Evolutionary conservation across 1,140 invertebrate genomes (phyloP).

Genomic region (Drosophila miranda): DNA sequence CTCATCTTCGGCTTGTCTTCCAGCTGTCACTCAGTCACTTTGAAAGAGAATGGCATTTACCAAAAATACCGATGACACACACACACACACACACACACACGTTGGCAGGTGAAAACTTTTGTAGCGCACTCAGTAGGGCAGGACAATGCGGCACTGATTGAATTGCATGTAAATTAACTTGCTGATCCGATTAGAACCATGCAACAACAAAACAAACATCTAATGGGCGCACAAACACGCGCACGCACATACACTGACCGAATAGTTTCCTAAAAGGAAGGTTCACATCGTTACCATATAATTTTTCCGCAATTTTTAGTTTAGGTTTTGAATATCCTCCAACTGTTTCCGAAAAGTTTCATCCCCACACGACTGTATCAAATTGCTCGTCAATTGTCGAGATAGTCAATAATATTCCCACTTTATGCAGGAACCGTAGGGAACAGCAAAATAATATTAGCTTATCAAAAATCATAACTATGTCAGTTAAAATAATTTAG

Average conservation of each 20-base stretch:
- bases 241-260: neutral
- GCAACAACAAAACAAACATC: conserved; percentile 61
- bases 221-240: conserved; percentile 20
- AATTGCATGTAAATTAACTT: conserved; percentile 80
- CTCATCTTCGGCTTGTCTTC: conserved; percentile 7
- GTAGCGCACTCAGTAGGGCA: conserved; percentile 56
- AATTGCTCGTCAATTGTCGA: too few relatives aligned
- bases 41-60: conserved; percentile 51
- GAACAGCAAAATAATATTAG: too few relatives aligned
- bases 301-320: too few relatives aligned
- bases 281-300: too few relatives aligned
- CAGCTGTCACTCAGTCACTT: conserved; percentile 44
- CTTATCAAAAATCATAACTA: too few relatives aligned
- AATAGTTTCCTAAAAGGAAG: neutral
- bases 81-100: neutral
- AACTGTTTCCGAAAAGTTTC: too few relatives aligned
- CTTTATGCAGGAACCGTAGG: too few relatives aligned
- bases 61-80: conserved; percentile 54
- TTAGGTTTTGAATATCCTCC: too few relatives aligned
- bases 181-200: conserved; percentile 70
- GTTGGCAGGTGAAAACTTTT: conserved; percentile 26
- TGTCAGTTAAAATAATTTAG: too few relatives aligned
- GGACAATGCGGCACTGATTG: conserved; percentile 73
- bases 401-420: too few relatives aligned
- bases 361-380: too few relatives aligned